Evolutionary conservation across 2,113 vertebrate genomes (phyloP), one percentile per base, ranked within the genome.

Genomic region (Dinomys branickii): DNA sequence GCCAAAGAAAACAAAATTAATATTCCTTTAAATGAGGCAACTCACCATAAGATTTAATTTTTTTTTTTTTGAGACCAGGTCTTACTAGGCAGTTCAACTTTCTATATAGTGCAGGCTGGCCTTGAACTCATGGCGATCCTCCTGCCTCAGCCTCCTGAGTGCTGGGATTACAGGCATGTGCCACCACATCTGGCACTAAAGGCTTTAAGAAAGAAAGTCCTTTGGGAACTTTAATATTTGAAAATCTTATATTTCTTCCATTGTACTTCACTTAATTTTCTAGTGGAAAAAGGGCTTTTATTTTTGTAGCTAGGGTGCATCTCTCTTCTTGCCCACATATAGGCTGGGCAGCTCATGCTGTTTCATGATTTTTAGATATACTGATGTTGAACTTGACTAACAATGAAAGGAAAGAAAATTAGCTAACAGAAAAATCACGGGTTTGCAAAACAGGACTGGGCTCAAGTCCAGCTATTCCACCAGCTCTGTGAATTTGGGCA

Each of bases 331-430:
- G 80, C 8, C 38, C 44, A 75, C 22, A 56, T 10, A 58, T 90
- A 95, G 82, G 38, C 12, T 65, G 54, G 82, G 58, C 20, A 94
- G 41, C 67, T 92, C 50, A 94, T 7, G 20, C 6, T 78, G 73
- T 59, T 96, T 86, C 30, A 54, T 87, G 81, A 96, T 59, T 88
- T 80, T 54, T 67, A 67, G 54, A 84, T 44, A 91, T 11, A 69
- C 41, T 82, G 84, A 96, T 84, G 38, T 93, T 86, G n/a, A 78
- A 75, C 17, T 83, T 59, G 14, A 69, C 22, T 65, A 80, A 86
- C 41, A 35, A 89, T 35, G 90, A 94, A 89, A 75, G 67, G 44
- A 81, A 87, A 63, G 33, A 86, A 92, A 91, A 71, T 77, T 41
- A 78, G 58, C 41, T 86, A 52, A 58, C 1, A 82, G 13, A 71